Evolutionary conservation across 1,140 invertebrate species (phyloP).

Genomic region (Sesamia nonagrioides): DNA sequence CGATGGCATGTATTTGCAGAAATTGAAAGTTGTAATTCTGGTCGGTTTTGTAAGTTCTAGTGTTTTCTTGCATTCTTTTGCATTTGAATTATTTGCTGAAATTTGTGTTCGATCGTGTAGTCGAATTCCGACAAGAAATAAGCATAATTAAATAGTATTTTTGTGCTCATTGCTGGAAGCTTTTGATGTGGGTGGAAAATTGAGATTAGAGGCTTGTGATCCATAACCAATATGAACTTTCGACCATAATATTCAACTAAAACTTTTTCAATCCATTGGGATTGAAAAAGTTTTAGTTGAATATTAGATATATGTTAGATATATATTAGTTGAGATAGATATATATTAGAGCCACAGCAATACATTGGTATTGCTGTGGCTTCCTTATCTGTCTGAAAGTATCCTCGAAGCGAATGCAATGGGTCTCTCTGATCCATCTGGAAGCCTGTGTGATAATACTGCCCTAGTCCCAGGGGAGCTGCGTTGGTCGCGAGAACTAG

Average conservation of each 20-base stretch:
- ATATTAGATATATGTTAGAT: no score
- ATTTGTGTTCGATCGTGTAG: slow-evolving; percentile 69
- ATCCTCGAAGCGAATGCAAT: slow-evolving; percentile 55
- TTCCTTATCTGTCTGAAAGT: slow-evolving; percentile 54
- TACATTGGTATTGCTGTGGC: slow-evolving; percentile 38
- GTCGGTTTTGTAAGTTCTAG: slow-evolving; percentile 28
- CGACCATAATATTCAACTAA: slow-evolving; percentile 51
- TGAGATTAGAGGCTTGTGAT: slow-evolving; percentile 80
- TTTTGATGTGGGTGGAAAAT: slow-evolving; percentile 76
- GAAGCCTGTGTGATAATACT: slow-evolving; percentile 48
- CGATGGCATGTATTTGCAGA: slow-evolving; percentile 46
- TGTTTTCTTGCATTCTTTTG: slow-evolving; percentile 33
- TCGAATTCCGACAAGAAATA: slow-evolving; percentile 62
- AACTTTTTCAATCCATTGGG: slow-evolving; percentile 39
- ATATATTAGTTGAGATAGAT: no score
- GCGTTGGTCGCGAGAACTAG: slow-evolving; percentile 47
- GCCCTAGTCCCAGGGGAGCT: slow-evolving; percentile 42
- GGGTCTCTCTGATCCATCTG: slow-evolving; percentile 52
- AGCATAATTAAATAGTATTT: slow-evolving; percentile 70
- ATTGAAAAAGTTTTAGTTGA: no score
- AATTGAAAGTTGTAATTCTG: slow-evolving; percentile 36
- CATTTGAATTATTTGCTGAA: slow-evolving; percentile 20
- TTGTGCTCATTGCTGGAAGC: slow-evolving; percentile 66
- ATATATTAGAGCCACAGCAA: no score
- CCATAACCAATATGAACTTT: slow-evolving; percentile 82